Base-by-base conservation (phyloP, 2,797 vertebrate species). In the Cuculus canorus region DNA sequence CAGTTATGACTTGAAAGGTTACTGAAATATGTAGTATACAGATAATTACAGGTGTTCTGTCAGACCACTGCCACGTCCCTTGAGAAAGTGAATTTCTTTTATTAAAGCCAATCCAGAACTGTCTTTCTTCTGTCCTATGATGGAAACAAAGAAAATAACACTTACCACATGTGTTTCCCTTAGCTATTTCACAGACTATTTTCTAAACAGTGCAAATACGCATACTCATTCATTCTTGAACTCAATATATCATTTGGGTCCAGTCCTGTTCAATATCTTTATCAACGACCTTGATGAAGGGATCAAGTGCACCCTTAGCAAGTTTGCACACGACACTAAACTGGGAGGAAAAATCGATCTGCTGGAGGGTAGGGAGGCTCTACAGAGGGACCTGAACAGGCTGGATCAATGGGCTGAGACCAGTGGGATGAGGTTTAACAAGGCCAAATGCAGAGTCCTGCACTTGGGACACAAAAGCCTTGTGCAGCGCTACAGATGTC, bases 21-120 rank as follows among this genome's bases (percentile, higher is more conserved):
- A 66, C n/a, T 50, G 41, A 70, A 93, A 79, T 52, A 64, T 6
- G 60, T 2, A 94, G 32, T 45, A 60, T 39, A 32, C 13, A 53
- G 86, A 68, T 88, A 97, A 97, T 98, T 98, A 99, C 99, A 82
- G 98, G 98, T 18, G 98, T 98, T 82, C 97, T 97, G 81, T 99
- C 99, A 25, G 99, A 99, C 99, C 99, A 99, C 86, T 98, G 96
- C 99, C 99, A 99, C 3, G 97, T 97, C 72, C 98, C 98, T 11
- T 92, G 96, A 71, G 98, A 97, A 93, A 98, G 96, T 4, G 97
- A 98, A 91, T 98, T 98, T 98, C 98, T 99, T 97, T 98, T 99
- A 96, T 98, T 99, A 92, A 99, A 98, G 92, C 99, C 99, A 93
- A 99, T 98, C 99, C 99, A 99, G 97, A 99, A 99, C 97, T 98